A percentile compares a stretch with the other conserved stretches of the same genome.
Evolutionary conservation across 2,888 invertebrate species (phyloP).

Genomic region (Ligdia adustata): DNA sequence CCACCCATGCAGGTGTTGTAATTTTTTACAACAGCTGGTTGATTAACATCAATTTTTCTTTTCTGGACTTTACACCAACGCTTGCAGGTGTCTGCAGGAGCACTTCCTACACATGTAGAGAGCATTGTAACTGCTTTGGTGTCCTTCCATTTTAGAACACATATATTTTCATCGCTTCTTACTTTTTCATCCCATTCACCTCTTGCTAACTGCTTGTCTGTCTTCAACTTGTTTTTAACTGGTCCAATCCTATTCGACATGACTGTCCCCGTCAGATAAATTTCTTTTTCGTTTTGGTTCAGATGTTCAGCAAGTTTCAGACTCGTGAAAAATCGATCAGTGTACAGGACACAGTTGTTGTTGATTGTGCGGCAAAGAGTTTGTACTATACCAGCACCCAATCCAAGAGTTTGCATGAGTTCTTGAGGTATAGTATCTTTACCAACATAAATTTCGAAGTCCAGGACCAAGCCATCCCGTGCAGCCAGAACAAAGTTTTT

Average conservation of each 20-base stretch:
- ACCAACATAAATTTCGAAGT: constrained; percentile 35
- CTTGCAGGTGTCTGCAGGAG: constrained; percentile 26
- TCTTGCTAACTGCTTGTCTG: constrained; percentile 28
- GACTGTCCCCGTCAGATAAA: constrained; percentile 25
- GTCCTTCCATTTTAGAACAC: constrained; percentile 24
- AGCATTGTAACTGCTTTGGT: constrained; percentile 36
- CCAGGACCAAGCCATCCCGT: constrained; percentile 30
- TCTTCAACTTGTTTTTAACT: constrained; percentile 21
- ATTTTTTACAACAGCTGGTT: constrained; percentile 33
- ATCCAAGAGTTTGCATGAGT: constrained; percentile 9
- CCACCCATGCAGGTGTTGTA: no score
- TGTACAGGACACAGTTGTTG: constrained; percentile 11
- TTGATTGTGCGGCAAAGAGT: constrained; percentile 2
- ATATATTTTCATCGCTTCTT: constrained; percentile 33
- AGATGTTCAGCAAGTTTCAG: constrained; percentile 12
- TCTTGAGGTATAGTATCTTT: constrained; percentile 12
- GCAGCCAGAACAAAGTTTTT: constrained; percentile 44
- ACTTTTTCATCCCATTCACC: constrained; percentile 36
- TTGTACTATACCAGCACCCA: constrained; percentile 13
- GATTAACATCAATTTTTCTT: constrained; percentile 30
- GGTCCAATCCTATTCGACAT: constrained; percentile 32
- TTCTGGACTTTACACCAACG: constrained; percentile 37
- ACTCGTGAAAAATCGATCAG: constrained; percentile 12
- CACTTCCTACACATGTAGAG: constrained; percentile 29
- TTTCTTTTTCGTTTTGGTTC: constrained; percentile 4